Evolutionary conservation across 1,140 invertebrate genomes (phyloP).

Genomic region (Micrasema longulum): DNA sequence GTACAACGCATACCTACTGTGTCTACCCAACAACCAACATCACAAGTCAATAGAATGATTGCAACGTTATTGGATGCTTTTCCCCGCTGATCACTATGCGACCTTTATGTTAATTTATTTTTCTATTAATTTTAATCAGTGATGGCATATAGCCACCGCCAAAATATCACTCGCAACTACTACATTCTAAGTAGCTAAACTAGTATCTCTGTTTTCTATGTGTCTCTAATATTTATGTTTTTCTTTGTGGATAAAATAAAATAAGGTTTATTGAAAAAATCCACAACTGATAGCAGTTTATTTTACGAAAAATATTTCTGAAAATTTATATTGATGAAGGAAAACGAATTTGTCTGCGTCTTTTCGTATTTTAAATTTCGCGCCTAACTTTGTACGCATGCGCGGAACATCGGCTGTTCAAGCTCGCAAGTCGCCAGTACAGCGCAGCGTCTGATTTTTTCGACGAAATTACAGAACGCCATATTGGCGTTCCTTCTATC

Average conservation of each 20-base stretch:
- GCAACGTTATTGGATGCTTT: constrained; percentile 4
- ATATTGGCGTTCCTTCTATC: constrained; percentile 39
- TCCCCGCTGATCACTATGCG: constrained; percentile 2
- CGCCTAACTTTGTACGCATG: constrained; percentile 22
- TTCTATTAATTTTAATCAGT: constrained; percentile 1
- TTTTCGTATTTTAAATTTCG: constrained; percentile 32
- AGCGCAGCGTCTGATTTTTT: constrained; percentile 42
- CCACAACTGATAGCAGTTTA: no score
- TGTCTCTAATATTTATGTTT: no score
- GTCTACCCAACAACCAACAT: no score
- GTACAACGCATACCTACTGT: no score
- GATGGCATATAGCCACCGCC: neutral
- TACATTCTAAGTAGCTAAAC: no score
- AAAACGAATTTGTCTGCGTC: no score
- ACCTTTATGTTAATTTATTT: constrained; percentile 15
- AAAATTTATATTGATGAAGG: no score
- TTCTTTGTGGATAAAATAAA: no score
- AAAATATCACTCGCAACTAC: no score
- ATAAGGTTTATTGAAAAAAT: no score
- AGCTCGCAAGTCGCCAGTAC: constrained; percentile 38
- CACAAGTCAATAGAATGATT: constrained; percentile 22
- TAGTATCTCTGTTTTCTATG: no score
- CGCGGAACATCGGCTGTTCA: constrained; percentile 22
- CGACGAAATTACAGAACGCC: constrained; percentile 36
- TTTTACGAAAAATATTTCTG: no score